Base-by-base conservation (phyloP, 2,888 invertebrate species). In the Sphaerophoria rueppellii region DNA sequence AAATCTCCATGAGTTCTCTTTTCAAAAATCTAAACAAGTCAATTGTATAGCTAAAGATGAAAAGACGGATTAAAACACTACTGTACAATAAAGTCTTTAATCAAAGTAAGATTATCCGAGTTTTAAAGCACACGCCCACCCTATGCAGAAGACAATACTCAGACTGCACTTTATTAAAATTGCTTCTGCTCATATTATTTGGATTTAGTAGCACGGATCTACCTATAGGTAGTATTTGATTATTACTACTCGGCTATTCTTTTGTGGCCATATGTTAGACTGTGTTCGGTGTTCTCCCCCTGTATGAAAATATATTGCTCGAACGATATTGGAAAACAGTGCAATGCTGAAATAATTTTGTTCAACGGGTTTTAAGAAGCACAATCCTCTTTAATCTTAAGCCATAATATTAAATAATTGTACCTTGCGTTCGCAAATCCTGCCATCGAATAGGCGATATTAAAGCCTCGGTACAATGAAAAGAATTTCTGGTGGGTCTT, bases 381-480 rank as follows among this genome's bases (percentile, higher is more conserved):
- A 54, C 79, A 67, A 67, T 83, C 74, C 67, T 79, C 82, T 79
- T 83, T 83, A 75, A 83, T 83, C 82, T 83, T 71, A 83, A 79
- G 60, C 74, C 55, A 67, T 75, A 79, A 63, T 83, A 83, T 79
- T 78, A 74, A 63, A 74, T 78, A 70, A 76, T 76, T 72, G 82
- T 82, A 82, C 73, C 72, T 72, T 63, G 78, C 50, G 73, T 70
- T 73, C 69, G 43, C 63, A 63, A 73, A 70, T 78, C 61, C 69
- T 55, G 35, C 57, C 52, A 71, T 37, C 52, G 50, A 57, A 57
- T 46, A 58, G 58, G 76, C 71, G 60, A 58, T 76, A 81, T 73
- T 73, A 70, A 52, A 60, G 67, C 54, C 58, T 60, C 35, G 61
- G 34, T 72, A 77, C 48, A 60, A 35, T 14, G 69, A 43, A 73